Evolutionary conservation across 2,888 invertebrate species (phyloP), one percentile per base, ranked within the genome.

Genomic region (Melikaiella ostensackeni): DNA sequence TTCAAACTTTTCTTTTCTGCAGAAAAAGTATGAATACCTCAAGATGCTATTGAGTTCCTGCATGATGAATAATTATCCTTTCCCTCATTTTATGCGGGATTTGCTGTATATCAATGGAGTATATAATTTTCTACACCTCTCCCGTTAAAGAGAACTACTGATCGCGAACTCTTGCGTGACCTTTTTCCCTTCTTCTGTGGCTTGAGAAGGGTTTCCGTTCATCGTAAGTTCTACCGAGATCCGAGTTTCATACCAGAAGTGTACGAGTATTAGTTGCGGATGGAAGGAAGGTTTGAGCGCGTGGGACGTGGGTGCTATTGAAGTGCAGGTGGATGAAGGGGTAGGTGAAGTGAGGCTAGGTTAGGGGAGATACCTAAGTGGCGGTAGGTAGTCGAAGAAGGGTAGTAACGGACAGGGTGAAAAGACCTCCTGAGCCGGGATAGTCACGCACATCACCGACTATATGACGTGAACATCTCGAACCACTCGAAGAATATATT

Each of bases 341-440:
- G 76, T 81, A 77, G 79, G 74, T 79, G 74, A 30, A 33, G 30
- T 30, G 30, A 74, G 76, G 77, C n/a, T 33, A 42, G 42, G 73
- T 75, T 80, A 64, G 82, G 75, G 79, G 64, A 74, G 75, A 81
- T 70, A 79, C 82, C 83, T 83, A 85, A 86, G 82, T 81, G 84
- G 82, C 64, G 82, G 82, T 66, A 79, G 77, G 80, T 74, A 50
- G 70, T 50, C 50, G 81, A 84, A 82, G 78, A 82, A 77, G 84
- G 83, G 82, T 84, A 80, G 80, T 78, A 76, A 78, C 57, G 78
- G 81, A 81, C 82, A 80, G 77, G 83, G 81, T 82, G 79, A 42
- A 84, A 81, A 80, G 57, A 66, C 30, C 70, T 70, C 70, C 30
- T 33, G 50, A 30, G 46, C 50, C 46, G 50, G 27, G 50, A 70